Evolutionary conservation across 2,888 invertebrate species (phyloP), one percentile per base, ranked within the genome.

Genomic region (Stramonita haemastoma): DNA sequence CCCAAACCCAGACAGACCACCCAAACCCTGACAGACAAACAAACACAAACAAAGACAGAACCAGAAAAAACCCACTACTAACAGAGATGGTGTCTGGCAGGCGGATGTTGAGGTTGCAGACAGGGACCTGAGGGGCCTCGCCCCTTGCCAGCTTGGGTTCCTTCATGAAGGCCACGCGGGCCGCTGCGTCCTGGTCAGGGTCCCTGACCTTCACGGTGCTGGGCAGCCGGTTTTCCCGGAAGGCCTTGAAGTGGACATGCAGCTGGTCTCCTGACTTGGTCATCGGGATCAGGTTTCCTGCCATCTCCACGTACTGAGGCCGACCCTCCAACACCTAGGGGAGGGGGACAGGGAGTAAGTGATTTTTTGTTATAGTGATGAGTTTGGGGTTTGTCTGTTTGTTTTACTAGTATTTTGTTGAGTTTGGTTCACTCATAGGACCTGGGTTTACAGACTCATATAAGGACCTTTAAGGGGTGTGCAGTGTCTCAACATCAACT

Each of bases 241-340:
- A 99, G 56, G 99, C 99, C 95, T 98, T 97, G 97, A 99, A 99
- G 90, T 98, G 98, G 94, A 99, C 97, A 93, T 98, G 97, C 29
- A 99, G 97, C 95, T 99, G 99, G 95, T 99, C 99, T 6, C 99
- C 99, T 88, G 99, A 98, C 91, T 96, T 99, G 36, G 99, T 98
- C 22, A 99, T 98, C 60, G 99, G 99, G 87, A 99, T 98, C 92
- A 99, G 96, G 96, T 99, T 99, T 83, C 99, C 99, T 89, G 98
- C 98, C 96, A 99, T 99, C 96, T 99, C 99, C 89, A 99, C 97
- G 96, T 98, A 99, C 93, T 99, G 98, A 79, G 98, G 97, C 96
- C 99, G 99, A 77, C 98, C 98, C 96, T 99, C 99, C 92, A 99
- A 96, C 11, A 95, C 95, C 95, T 95, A 90, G 46, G 8, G 46